phyloP scores from a whole-genome alignment of 1,140 invertebrate genomes.

The Drosophila lowei region DNA sequence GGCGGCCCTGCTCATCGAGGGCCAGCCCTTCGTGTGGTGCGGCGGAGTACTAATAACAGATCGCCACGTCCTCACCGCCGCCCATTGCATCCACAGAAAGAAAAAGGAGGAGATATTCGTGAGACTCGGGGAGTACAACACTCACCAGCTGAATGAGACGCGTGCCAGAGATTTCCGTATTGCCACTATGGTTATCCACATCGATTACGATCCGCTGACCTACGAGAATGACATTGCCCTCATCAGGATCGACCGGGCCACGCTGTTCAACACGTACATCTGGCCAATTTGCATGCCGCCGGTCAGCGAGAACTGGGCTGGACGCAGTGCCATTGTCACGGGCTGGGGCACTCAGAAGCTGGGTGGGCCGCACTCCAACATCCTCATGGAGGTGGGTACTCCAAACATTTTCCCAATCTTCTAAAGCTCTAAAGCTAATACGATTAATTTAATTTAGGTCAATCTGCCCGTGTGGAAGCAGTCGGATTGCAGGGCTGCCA shows the following conservation, averaged over 20 bases:
- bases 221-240: conserved; percentile 93
- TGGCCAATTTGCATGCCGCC: conserved; percentile 93
- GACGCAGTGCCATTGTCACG: conserved; percentile 88
- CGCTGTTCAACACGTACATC: conserved; percentile 90
- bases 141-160: conserved; percentile 86
- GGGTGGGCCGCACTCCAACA: conserved; percentile 87
- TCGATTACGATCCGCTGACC: conserved; percentile 86
- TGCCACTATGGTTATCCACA: conserved; percentile 86
- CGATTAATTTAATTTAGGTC: conserved; percentile 81
- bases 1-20: conserved; percentile 86
- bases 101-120: conserved; percentile 86
- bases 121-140: conserved; percentile 92
- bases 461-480: conserved; percentile 92
- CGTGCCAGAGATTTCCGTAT: conserved; percentile 87
- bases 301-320: conserved; percentile 85
- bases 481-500: conserved; percentile 86
- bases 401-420: not conserved
- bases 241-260: conserved; percentile 87
- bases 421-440: not conserved
- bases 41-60: conserved; percentile 92
- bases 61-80: conserved; percentile 89
- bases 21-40: conserved; percentile 86
- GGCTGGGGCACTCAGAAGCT: conserved; percentile 90
- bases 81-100: conserved; percentile 89
- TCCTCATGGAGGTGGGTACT: conserved; percentile 88